Percentiles rank a stretch among this genome's conserved stretches.
phyloP scores from a whole-genome alignment of 2,113 vertebrate species.

The Cyanistes caeruleus region DNA sequence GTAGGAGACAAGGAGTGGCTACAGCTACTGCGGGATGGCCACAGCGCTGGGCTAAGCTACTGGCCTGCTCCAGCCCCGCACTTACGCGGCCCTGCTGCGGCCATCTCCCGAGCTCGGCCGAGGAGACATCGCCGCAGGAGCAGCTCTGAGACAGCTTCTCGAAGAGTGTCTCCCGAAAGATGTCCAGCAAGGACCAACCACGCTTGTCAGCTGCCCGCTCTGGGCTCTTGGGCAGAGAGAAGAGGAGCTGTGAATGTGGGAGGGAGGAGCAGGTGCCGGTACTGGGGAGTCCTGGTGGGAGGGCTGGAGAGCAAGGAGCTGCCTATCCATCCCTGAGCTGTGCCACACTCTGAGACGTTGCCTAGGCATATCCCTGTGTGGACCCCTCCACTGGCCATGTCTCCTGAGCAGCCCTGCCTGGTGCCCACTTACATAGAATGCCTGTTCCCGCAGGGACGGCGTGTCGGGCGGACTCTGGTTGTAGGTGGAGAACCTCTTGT shows the following conservation, averaged over 20 bases:
- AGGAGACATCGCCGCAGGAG: slow-evolving; percentile 79
- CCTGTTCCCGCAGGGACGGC: slow-evolving; percentile 91
- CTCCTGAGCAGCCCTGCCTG: neutral
- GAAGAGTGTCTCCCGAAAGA: slow-evolving; percentile 79
- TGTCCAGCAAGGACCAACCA: slow-evolving; percentile 82
- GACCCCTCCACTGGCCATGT: neutral
- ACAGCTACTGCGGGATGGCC: neutral
- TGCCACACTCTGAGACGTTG: neutral
- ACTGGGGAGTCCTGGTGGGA: neutral
- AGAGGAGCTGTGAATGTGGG: slow-evolving; percentile 29
- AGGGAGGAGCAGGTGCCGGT: neutral
- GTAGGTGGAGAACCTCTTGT: slow-evolving; percentile 92
- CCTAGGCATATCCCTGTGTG: neutral
- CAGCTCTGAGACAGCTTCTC: slow-evolving; percentile 82
- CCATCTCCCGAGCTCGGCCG: slow-evolving; percentile 64
- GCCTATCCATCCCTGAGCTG: neutral
- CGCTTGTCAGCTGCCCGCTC: slow-evolving; percentile 66
- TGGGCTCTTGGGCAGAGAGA: slow-evolving; percentile 62
- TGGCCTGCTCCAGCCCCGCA: slow-evolving; percentile 33
- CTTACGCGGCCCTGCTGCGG: slow-evolving; percentile 75
- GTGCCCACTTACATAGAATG: slow-evolving; percentile 91
- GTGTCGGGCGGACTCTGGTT: slow-evolving; percentile 94
- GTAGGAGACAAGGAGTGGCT: neutral
- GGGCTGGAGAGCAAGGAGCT: neutral
- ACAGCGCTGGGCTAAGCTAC: slow-evolving; percentile 26